phyloP scores from a whole-genome alignment of 1,140 invertebrate genomes.

The Drosophila malerkotliana region DNA sequence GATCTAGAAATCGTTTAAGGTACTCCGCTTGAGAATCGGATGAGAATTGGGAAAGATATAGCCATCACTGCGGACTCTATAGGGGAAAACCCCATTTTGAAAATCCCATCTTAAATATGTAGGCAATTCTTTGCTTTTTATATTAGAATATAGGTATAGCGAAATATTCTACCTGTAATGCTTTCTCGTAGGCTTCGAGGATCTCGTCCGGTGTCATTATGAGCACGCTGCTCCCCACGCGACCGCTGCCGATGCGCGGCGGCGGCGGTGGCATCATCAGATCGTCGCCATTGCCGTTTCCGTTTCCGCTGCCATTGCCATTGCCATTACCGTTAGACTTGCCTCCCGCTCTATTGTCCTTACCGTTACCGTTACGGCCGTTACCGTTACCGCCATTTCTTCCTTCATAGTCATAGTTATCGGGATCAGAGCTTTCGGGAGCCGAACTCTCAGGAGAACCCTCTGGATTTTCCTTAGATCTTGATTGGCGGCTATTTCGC shows the following conservation, averaged over 20 bases:
- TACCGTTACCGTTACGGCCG: too few species aligned
- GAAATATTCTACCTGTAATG: slow-evolving; percentile 20
- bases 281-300: not conserved
- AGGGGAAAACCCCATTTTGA: too few species aligned
- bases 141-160: not conserved
- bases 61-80: too few species aligned
- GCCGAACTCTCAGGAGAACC: too few species aligned
- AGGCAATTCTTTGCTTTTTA: not conserved
- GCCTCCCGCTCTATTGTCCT: not conserved
- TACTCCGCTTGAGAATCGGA: too few species aligned
- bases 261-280: not conserved
- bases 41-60: too few species aligned
- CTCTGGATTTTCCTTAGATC: too few species aligned
- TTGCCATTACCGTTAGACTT: not conserved
- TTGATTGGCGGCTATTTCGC: too few species aligned
- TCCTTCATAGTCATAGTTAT: not conserved
- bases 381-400: too few species aligned
- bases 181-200: slow-evolving; percentile 57
- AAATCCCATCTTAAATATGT: too few species aligned
- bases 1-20: too few species aligned
- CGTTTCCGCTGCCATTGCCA: not conserved
- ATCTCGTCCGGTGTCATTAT: slow-evolving; percentile 60
- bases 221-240: slow-evolving; percentile 43
- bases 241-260: slow-evolving; percentile 40
- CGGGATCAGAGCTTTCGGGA: not conserved